Evolutionary conservation across 2,113 vertebrate species (phyloP), one percentile per base, ranked within the genome.

Genomic region (Cercopithecus mona): DNA sequence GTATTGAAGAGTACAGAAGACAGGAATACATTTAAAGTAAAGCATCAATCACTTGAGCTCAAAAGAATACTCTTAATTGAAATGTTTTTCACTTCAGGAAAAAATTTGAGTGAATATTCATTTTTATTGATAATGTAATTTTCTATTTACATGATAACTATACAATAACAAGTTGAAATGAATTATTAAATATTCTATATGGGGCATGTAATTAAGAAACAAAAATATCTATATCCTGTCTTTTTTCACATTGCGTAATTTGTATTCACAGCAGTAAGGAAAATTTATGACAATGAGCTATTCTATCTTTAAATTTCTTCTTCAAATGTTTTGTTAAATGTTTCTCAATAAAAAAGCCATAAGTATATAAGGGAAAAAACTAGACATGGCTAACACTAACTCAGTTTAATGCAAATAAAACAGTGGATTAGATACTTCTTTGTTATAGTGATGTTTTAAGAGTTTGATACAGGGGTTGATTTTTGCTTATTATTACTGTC

Each of bases 21-120:
- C 76, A 91, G 8, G 55, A 84, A 80, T n/a, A 88, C 40, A 79
- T 90, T 93, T 85, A 89, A 94, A 97, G 52, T 66, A 90, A 92
- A 35, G 27, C 40, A 66, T 92, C 88, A 84, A 64, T 95, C 93
- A 93, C 22, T 59, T 30, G 85, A 82, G 59, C 81, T 96, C 79
- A 94, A 91, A 48, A 90, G 79, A 66, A 82, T 16, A 70, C 43
- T 30, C 55, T 93, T 97, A 85, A 94, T 30, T 91, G 52, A 95
- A 82, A 6, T 55, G 27, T 52, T 95, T 95, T 89, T 75, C 45
- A 73, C 50, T 76, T 86, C 68, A 12, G n/a, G 38, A 73, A 16
- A 88, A 11, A 72, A 17, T 80, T 32, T 43, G 80, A 94, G n/a
- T 79, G 59, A 83, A 80, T 72, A 87, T 88, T 86, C 57, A 88